Conservation (phyloP, 2,888 invertebrate species). For the Malacosoma neustria region DNA sequence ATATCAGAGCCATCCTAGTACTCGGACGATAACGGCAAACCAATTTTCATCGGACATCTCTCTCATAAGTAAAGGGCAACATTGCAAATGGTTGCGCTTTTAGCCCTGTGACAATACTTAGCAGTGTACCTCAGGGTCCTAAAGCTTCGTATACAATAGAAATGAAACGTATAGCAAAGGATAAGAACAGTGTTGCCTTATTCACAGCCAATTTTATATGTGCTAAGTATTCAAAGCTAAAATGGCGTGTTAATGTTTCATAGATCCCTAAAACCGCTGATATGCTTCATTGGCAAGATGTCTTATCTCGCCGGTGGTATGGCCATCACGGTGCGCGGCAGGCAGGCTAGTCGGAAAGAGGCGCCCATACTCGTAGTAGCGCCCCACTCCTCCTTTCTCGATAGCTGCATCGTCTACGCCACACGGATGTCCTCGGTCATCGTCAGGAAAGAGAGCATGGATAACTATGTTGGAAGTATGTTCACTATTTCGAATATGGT, state of each 20-base stretch:
- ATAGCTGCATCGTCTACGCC: slow-evolving; percentile 88
- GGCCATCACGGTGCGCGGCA: slow-evolving; percentile 84
- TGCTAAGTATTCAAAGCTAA: no score
- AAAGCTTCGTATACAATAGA: no score
- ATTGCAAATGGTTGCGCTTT: no score
- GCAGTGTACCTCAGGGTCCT: no score
- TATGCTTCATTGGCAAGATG: slow-evolving; percentile 83
- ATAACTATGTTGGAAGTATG: slow-evolving; percentile 93
- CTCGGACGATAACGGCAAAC: no score
- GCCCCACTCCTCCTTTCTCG: slow-evolving; percentile 92
- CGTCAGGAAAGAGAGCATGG: slow-evolving; percentile 86
- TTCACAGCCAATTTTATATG: no score
- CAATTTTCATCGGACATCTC: no score
- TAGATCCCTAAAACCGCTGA: slow-evolving; percentile 77
- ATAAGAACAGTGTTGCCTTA: no score
- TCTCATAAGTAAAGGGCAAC: no score
- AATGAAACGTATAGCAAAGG: no score
- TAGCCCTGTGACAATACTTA: no score
- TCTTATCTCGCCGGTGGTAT: slow-evolving; percentile 86
- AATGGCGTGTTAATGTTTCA: slow-evolving; percentile 30
- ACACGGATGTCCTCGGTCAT: slow-evolving; percentile 89
- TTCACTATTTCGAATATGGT: slow-evolving; percentile 20
- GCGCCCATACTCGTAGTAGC: slow-evolving; percentile 91
- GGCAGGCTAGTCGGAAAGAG: slow-evolving; percentile 82
- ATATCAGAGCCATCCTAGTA: no score